phyloP scores from a whole-genome alignment of 2,888 invertebrate genomes.

The Stenchaetothrips biformis region DNA sequence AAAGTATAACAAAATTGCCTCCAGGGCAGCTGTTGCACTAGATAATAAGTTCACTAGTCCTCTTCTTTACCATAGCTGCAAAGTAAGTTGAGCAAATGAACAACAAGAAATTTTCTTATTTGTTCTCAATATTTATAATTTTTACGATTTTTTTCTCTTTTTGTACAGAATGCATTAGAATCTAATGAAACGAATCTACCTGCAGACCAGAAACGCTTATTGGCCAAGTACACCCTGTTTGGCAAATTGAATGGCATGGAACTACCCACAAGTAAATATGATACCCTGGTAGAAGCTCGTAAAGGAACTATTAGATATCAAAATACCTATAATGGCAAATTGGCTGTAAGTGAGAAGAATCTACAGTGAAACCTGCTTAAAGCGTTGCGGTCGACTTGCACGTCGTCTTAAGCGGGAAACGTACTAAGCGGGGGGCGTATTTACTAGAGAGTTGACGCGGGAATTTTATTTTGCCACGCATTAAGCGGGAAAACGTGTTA shows the following conservation, averaged over 20 bases:
- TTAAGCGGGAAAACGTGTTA: no score
- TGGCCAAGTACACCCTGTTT: slow-evolving; percentile 75
- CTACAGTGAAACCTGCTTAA: no score
- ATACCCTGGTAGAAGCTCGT: slow-evolving; percentile 36
- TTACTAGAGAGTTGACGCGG: no score
- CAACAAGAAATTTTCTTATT: no score
- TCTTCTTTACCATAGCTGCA: background rate
- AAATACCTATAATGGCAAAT: background rate
- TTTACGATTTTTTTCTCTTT: background rate
- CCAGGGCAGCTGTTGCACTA: slow-evolving; percentile 69
- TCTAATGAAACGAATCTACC: slow-evolving; percentile 43
- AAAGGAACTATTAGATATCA: background rate
- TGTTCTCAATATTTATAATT: background rate
- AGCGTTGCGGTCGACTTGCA: no score
- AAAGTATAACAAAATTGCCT: slow-evolving; percentile 71
- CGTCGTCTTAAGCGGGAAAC: no score
- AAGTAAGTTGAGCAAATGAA: background rate
- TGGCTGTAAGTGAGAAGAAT: background rate
- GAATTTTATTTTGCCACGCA: no score
- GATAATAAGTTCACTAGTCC: slow-evolving; percentile 66
- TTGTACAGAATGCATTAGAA: background rate
- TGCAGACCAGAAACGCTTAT: slow-evolving; percentile 63
- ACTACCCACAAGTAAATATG: slow-evolving; percentile 52
- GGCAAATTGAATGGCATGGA: slow-evolving; percentile 78
- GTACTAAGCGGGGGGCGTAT: no score